A percentile compares a stretch with the other conserved stretches of the same genome.
Evolutionary conservation across 2,888 invertebrate genomes (phyloP).

Genomic region (Drosophila anomalata): DNA sequence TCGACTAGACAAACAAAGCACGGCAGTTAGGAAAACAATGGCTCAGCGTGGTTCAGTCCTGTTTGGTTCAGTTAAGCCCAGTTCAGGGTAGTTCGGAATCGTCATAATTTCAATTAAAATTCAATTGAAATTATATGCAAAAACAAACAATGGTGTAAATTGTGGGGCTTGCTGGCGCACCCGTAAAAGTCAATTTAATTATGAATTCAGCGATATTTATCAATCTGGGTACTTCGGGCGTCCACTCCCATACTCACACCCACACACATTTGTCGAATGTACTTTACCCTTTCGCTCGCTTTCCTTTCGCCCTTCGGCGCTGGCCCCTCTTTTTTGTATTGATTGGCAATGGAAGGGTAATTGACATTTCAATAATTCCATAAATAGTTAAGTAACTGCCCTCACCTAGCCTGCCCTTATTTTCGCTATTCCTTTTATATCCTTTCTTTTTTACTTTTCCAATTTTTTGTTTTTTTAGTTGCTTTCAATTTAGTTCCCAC

Average conservation of each 20-base stretch:
- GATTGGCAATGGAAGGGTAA: slow-evolving; percentile 46
- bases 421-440: slow-evolving; percentile 14
- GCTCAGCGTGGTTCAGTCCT: slow-evolving; percentile 44
- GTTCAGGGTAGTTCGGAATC: slow-evolving; percentile 19
- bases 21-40: slow-evolving; percentile 36
- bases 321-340: slow-evolving; percentile 22
- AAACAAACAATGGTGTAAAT: slow-evolving; percentile 63
- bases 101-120: slow-evolving; percentile 75
- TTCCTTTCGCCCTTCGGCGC: slow-evolving; percentile 1
- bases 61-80: slow-evolving; percentile 45
- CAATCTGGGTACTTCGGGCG: slow-evolving; percentile 3
- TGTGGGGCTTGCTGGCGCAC: slow-evolving; percentile 38
- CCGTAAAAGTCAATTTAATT: slow-evolving; percentile 46
- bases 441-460: slow-evolving; percentile 6
- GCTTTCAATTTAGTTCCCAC: slow-evolving; percentile 51
- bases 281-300: neutral
- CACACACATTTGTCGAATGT: neutral
- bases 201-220: slow-evolving; percentile 46
- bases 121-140: slow-evolving; percentile 74
- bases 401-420: slow-evolving; percentile 4
- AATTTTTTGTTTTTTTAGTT: slow-evolving; percentile 4
- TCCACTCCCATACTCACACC: neutral
- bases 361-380: slow-evolving; percentile 54
- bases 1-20: slow-evolving; percentile 51
- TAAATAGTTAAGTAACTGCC: slow-evolving; percentile 43